Percentiles rank a stretch among this genome's conserved stretches.
phyloP scores from a whole-genome alignment of 2,113 vertebrate species.

The Amphiprion ocellaris region DNA sequence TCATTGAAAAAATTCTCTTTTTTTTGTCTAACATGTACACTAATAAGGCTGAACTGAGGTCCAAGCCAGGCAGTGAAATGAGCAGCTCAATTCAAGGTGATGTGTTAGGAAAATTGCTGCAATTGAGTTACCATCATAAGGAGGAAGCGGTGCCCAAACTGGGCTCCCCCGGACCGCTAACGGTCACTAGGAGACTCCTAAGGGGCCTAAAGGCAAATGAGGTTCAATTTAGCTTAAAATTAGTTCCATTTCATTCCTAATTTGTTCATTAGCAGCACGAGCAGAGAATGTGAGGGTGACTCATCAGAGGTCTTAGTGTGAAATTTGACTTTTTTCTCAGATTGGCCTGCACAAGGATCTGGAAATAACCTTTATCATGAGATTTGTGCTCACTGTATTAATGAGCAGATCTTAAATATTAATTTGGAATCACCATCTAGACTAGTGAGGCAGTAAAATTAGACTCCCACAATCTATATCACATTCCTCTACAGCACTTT shows the following conservation, averaged over 20 bases:
- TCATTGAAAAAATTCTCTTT: background rate
- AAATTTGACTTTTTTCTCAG: background rate
- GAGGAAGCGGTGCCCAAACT: slow-evolving; percentile 1
- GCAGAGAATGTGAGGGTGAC: background rate
- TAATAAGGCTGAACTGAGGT: background rate
- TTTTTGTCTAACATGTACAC: background rate
- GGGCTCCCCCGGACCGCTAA: background rate
- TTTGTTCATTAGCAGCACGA: slow-evolving; percentile 27
- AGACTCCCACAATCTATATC: too few species aligned
- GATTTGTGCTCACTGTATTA: background rate
- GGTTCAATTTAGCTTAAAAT: slow-evolving; percentile 41
- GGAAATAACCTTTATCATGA: background rate
- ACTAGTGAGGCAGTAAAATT: too few species aligned
- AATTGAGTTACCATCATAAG: background rate
- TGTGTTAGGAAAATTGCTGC: slow-evolving; percentile 17
- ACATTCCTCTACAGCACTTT: too few species aligned
- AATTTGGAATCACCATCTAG: too few species aligned
- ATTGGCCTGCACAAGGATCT: background rate
- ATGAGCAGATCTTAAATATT: background rate
- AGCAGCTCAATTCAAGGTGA: slow-evolving; percentile 12
- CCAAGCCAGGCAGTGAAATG: background rate
- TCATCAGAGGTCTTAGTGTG: background rate
- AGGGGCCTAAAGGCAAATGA: slow-evolving; percentile 9
- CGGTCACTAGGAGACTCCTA: slow-evolving; percentile 19
- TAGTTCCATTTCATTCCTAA: slow-evolving; percentile 17